A percentile compares a stretch with the other conserved stretches of the same genome.
Evolutionary conservation across 2,113 vertebrate genomes (phyloP).

Genomic region (Cairina moschata): DNA sequence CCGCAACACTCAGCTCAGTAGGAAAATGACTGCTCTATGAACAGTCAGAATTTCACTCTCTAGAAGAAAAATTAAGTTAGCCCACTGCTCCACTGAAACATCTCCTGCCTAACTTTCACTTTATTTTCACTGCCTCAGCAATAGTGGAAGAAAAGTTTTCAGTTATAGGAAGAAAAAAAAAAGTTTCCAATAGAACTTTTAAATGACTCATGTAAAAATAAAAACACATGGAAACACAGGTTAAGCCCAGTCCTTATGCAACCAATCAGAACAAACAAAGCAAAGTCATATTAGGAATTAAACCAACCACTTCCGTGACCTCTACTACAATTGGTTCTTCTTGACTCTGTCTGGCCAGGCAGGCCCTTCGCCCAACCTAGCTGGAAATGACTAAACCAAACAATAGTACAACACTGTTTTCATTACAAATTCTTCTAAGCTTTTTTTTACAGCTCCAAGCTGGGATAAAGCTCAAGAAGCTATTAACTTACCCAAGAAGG

Average conservation of each 20-base stretch:
- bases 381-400: background rate
- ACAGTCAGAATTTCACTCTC: background rate
- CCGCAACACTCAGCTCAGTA: fast-evolving
- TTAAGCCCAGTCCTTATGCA: background rate
- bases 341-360: background rate
- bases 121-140: background rate
- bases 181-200: background rate
- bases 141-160: background rate
- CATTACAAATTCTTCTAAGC: background rate
- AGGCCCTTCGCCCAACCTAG: background rate
- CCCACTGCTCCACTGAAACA: background rate
- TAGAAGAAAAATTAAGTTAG: background rate
- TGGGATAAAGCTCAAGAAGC: background rate
- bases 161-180: background rate
- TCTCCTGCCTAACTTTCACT: background rate
- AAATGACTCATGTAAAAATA: background rate
- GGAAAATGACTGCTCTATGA: background rate
- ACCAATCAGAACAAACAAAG: background rate
- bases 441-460: background rate
- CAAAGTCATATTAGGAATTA: background rate
- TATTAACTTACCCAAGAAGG: background rate
- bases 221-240: background rate
- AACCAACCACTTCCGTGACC: background rate
- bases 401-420: background rate
- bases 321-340: background rate